These are phyloP conservation scores for Alauda arvensis DNA, from an alignment of 2,797 vertebrate genomes.

Conservation along the genomic window DNA sequence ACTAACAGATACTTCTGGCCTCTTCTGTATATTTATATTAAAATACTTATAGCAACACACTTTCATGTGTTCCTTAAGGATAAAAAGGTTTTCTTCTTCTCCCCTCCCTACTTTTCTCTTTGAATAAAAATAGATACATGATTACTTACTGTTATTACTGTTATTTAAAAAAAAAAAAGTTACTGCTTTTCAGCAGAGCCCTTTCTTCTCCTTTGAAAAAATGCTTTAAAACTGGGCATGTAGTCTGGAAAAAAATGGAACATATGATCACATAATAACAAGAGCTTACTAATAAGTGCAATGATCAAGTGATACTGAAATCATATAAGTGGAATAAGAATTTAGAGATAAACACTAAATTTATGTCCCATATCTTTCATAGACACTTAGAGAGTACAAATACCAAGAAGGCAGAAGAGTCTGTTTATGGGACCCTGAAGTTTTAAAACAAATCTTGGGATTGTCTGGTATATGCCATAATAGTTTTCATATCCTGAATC, in stretches of 20 bases:
- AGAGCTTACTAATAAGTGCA: not conserved
- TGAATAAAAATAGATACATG: not conserved
- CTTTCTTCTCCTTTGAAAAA: not conserved
- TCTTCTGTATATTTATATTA: not conserved
- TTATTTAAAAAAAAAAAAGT: not conserved
- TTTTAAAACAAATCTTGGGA: slow-evolving; percentile 31
- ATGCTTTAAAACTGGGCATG: not conserved
- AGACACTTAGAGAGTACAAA: not conserved
- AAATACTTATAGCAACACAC: not conserved
- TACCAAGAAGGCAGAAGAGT: not conserved
- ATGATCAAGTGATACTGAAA: not conserved
- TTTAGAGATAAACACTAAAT: not conserved
- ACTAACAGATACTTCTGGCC: not conserved
- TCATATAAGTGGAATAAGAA: not conserved
- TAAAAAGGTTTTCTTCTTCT: not conserved
- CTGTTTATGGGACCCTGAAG: not conserved
- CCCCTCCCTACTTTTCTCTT: not conserved
- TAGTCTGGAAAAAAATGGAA: not conserved
- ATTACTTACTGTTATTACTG: not conserved
- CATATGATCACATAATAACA: not conserved
- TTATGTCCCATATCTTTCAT: not conserved
- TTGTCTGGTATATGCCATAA: not conserved
- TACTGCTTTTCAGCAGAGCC: not conserved
- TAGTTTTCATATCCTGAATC: slow-evolving; percentile 23
- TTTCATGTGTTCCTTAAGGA: not conserved